Base-by-base conservation (phyloP, 2,797 vertebrate species). In the Syndactyla subalaris region DNA sequence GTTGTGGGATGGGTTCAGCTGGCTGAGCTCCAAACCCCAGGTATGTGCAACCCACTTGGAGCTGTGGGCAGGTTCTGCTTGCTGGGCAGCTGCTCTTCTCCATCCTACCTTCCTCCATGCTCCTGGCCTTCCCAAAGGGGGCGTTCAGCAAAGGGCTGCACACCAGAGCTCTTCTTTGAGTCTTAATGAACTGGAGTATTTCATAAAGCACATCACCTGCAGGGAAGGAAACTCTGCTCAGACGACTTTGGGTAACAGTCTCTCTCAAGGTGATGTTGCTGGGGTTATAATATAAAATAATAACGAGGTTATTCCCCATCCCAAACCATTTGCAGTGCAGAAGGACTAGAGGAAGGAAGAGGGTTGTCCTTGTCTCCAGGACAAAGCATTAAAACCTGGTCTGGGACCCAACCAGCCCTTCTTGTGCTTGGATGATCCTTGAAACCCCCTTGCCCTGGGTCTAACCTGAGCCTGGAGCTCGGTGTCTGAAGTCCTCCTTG, bases 161-260 rank as follows among this genome's bases (percentile, higher is more conserved):
- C 65, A 97, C 94, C 58, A 98, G 93, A 71, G 95, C 97, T 96
- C 96, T 98, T 92, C 99, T 98, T 76, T 98, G 98, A 77, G 98
- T 99, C 96, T 98, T 99, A 38, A 99, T 98, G 81, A 98, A 98
- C 93, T 98, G 99, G 38, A 99, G 98, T 74, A 99, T 98, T 97
- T 99, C 99, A 86, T 99, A 99, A 17, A 99, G 96, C 81, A 99
- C 99, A 43, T 99, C 99, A 26, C 99, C 99, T 99, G 84, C 36
- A 46, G 58, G 59, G 39, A 75, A 74, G 54, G 36, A 84, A 92
- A 38, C 70, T 16, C 76, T 82, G 68, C 72, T 96, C 92, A 94
- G 90, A 7, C 9, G 4, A 3, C 9, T 72, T 20, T 32, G 38
- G 12, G 2, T 11, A 20, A 26, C 0, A 10, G 29, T 1, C 27